phyloP scores from a whole-genome alignment of 2,113 vertebrate species.

The Pimephales promelas region DNA sequence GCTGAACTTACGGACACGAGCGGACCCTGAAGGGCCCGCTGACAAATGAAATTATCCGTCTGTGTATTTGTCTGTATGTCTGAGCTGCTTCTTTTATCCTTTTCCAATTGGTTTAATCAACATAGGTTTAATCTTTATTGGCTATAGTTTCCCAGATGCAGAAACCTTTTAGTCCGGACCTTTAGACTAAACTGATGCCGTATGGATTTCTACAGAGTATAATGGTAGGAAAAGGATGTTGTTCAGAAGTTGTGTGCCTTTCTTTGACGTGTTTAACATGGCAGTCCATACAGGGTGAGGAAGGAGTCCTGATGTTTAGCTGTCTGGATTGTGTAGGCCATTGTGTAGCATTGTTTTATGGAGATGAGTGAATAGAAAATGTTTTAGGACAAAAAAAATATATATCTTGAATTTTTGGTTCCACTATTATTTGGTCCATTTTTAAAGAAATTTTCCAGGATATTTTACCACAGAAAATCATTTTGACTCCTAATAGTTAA shows the following conservation, averaged over 20 bases:
- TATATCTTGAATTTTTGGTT: neutral
- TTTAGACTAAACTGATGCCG: constrained; percentile 13
- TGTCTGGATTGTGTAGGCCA: neutral
- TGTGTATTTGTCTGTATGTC: constrained; percentile 41
- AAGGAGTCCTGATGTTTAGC: neutral
- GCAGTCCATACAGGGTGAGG: constrained; percentile 12
- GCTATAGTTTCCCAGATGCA: constrained; percentile 15
- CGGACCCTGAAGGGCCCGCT: constrained; percentile 45
- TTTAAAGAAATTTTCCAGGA: neutral
- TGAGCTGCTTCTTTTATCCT: constrained; percentile 7
- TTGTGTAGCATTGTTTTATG: neutral
- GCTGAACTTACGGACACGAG: constrained; percentile 50
- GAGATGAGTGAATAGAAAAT: neutral
- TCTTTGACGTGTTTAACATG: constrained; percentile 40
- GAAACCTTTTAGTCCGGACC: neutral
- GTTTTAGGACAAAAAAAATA: neutral
- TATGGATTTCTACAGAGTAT: constrained; percentile 33
- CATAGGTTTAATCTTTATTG: neutral
- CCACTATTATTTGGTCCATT: neutral
- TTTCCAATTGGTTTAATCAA: neutral
- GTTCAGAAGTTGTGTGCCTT: constrained; percentile 51
- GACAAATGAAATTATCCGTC: constrained; percentile 1
- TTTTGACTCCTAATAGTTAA: neutral
- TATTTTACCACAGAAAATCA: neutral
- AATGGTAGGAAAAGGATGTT: constrained; percentile 4